Evolutionary conservation across 2,113 vertebrate genomes (phyloP).

Genomic region (Alethe castanea): DNA sequence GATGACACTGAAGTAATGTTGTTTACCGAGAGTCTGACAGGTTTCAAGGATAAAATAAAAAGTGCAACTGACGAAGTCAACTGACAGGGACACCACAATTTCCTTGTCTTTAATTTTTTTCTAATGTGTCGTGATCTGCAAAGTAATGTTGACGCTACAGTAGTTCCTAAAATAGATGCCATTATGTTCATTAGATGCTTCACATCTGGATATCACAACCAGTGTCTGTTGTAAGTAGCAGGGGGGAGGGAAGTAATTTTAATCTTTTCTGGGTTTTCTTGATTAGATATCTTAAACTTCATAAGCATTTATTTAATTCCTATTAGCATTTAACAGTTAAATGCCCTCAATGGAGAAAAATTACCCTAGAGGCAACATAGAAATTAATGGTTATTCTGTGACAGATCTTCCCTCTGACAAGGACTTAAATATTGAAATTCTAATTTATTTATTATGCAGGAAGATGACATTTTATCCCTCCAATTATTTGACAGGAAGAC

Average conservation of each 20-base stretch:
- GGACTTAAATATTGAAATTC: conserved; percentile 55
- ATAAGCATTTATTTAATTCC: conserved; percentile 50
- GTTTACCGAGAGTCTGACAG: conserved; percentile 12
- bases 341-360: neutral
- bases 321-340: conserved; percentile 56
- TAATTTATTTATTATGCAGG: conserved; percentile 57
- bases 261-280: conserved; percentile 49
- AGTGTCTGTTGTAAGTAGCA: neutral
- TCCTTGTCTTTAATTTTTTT: conserved; percentile 53
- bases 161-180: conserved; percentile 39
- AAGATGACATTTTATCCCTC: conserved; percentile 49
- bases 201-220: conserved; percentile 36
- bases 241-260: neutral
- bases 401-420: conserved; percentile 25
- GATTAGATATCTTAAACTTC: conserved; percentile 41
- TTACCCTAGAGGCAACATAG: neutral
- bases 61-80: conserved; percentile 34
- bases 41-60: conserved; percentile 29
- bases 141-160: neutral
- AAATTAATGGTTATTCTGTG: conserved; percentile 24
- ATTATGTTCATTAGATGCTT: conserved; percentile 49
- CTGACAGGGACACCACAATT: conserved; percentile 29
- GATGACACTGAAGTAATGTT: neutral
- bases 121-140: neutral
- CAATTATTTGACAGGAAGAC: conserved; percentile 28